Evolutionary conservation across 2,888 invertebrate genomes (phyloP).

Genomic region (Zelleria hepariella): DNA sequence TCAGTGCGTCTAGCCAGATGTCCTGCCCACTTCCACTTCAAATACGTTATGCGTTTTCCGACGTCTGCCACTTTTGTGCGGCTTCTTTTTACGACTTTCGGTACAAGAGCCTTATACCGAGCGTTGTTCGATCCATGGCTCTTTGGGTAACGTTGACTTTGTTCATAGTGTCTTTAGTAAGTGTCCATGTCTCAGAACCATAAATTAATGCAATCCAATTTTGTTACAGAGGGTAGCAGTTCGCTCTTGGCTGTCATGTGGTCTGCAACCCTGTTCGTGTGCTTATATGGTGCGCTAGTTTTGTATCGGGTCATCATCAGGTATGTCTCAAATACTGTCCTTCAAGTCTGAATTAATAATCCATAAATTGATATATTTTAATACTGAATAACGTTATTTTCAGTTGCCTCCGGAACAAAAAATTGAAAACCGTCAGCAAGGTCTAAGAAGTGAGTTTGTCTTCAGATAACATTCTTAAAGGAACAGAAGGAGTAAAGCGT

Average conservation of each 20-base stretch:
- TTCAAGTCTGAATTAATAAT: conserved; percentile 11
- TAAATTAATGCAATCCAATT: background rate
- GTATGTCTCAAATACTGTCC: conserved; percentile 18
- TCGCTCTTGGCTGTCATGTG: conserved; percentile 49
- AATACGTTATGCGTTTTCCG: too few species aligned
- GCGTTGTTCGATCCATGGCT: too few species aligned
- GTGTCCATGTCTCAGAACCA: background rate
- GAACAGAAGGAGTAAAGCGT: too few species aligned
- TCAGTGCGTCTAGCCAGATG: too few species aligned
- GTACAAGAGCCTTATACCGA: too few species aligned
- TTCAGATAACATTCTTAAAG: background rate
- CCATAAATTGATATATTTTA: background rate
- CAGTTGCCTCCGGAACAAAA: conserved; percentile 55
- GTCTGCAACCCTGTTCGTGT: conserved; percentile 54
- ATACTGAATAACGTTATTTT: conserved; percentile 10
- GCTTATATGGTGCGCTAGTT: conserved; percentile 47
- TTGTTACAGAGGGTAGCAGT: conserved; percentile 46
- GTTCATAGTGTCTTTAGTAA: too few species aligned
- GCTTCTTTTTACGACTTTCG: too few species aligned
- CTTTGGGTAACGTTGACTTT: too few species aligned
- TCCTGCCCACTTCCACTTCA: too few species aligned
- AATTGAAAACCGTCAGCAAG: conserved; percentile 55
- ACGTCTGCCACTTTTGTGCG: too few species aligned
- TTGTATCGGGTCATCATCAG: conserved; percentile 44
- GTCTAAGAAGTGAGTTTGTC: conserved; percentile 34